Evolutionary conservation across 2,888 invertebrate species (phyloP), one percentile per base, ranked within the genome.

Genomic region (Heliconius ismenius): DNA sequence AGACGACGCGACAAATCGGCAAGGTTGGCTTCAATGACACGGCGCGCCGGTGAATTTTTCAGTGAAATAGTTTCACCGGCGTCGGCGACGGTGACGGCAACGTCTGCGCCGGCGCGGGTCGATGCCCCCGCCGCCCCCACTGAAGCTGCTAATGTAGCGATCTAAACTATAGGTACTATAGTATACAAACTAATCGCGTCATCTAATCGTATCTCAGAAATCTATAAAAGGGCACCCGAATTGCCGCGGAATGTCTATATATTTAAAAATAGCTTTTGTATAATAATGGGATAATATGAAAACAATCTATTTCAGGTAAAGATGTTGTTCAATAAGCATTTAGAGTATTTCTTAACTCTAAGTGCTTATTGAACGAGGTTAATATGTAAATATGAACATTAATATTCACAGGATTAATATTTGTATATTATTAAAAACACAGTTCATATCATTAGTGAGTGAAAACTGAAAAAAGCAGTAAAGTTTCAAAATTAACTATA

Each of bases 51-150:
- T 87, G 86, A 89, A 92, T 90, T 92, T 93, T 93, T 93, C 93
- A 93, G 93, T 90, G 90, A 92, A 93, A 93, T 92, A 92, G 91
- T 93, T 92, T 91, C 90, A 90, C 89, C 86, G 88, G 87, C 87
- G 88, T 86, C 86, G 88, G 76, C 73, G 76, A 83, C 86, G 88
- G 88, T 90, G 92, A 90, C 91, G 94, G 92, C 92, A 90, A 89
- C 91, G 95, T 91, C 94, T 92, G 93, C 89, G 93, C 90, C 82
- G 83, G 83, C 81, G 85, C 87, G 87, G 89, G 94, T 94, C 94
- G 92, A 89, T 90, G 92, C 93, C 91, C 93, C 90, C 88, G 88
- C 82, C 83, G 86, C 88, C 91, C 88, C 88, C 86, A 82, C 84
- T 86, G 84, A 88, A 86, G 86, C 88, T 86, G 86, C 89, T 85